Conservation (phyloP, 2,113 vertebrate genomes). For the Oncorhynchus keta region DNA sequence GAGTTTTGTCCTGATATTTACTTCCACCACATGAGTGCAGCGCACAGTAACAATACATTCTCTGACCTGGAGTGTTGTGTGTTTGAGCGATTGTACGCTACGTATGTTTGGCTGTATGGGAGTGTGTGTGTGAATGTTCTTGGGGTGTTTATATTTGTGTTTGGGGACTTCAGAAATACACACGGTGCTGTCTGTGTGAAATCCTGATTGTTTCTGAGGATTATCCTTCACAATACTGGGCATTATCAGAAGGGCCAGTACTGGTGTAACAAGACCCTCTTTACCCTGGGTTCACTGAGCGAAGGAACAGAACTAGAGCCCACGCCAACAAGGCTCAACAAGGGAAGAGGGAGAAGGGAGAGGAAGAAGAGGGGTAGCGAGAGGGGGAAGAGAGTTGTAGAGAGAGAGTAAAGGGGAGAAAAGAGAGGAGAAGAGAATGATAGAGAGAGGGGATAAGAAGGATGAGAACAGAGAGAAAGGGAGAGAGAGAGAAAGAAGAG, state of each 20-base stretch:
- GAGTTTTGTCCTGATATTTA: neutral
- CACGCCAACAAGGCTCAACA: conserved; percentile 17
- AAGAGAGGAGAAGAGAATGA: neutral
- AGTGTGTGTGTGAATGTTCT: neutral
- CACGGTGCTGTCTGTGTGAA: conserved; percentile 47
- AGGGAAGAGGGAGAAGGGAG: conserved; percentile 17
- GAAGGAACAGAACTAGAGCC: conserved; percentile 37
- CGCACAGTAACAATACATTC: conserved; percentile 35
- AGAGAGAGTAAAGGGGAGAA: conserved; percentile 14
- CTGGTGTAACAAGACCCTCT: conserved; percentile 68
- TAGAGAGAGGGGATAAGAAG: neutral
- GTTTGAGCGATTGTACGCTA: neutral
- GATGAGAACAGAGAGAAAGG: neutral
- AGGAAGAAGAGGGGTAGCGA: conserved; percentile 23
- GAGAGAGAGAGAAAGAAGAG: conserved; percentile 9
- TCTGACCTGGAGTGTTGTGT: conserved; percentile 31
- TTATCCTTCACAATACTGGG: conserved; percentile 63
- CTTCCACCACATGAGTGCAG: conserved; percentile 31
- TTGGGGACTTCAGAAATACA: conserved; percentile 24
- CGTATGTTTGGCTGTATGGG: conserved; percentile 9
- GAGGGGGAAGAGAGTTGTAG: conserved; percentile 5
- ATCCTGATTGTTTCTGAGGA: conserved; percentile 65
- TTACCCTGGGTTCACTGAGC: conserved; percentile 48
- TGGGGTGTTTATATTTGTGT: neutral
- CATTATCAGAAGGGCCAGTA: conserved; percentile 56